These are phyloP conservation scores for Oryzias javanicus DNA, from an alignment of 2,113 vertebrate genomes.

Conservation along the genomic window DNA sequence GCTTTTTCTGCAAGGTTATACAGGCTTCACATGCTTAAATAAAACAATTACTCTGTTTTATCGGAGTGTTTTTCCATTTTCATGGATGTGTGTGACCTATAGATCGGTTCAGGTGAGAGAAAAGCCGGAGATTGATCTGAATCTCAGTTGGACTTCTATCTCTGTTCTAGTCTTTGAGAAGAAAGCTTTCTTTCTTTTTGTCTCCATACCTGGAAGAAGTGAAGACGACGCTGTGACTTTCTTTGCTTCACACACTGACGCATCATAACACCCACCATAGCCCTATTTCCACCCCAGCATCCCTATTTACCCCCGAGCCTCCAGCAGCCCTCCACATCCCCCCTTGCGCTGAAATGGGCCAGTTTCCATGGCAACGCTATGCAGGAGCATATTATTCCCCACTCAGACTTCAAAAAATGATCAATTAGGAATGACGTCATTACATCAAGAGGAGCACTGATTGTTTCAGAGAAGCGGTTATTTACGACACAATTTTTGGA, in stretches of 20 bases:
- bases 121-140: slow-evolving; percentile 16
- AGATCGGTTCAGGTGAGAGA: slow-evolving; percentile 6
- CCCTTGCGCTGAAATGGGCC: slow-evolving; percentile 43
- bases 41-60: not conserved
- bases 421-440: slow-evolving; percentile 69
- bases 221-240: not conserved
- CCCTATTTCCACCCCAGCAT: slow-evolving; percentile 20
- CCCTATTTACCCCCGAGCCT: slow-evolving; percentile 43
- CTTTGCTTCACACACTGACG: not conserved
- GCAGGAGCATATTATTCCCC: slow-evolving; percentile 49
- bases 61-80: not conserved
- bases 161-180: not conserved
- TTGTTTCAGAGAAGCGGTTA: slow-evolving; percentile 6
- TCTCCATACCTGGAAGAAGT: not conserved
- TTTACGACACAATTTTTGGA: slow-evolving; percentile 1
- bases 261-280: not conserved
- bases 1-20: too few species aligned
- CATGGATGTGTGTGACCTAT: slow-evolving; percentile 12
- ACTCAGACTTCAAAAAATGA: slow-evolving; percentile 54
- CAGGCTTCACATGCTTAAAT: not conserved
- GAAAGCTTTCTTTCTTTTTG: not conserved
- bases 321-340: slow-evolving; percentile 46
- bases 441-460: slow-evolving; percentile 28
- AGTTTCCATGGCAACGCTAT: slow-evolving; percentile 70
- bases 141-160: slow-evolving; percentile 6